Evolutionary conservation across 2,888 invertebrate species (phyloP).

Genomic region (Perdita meconis): DNA sequence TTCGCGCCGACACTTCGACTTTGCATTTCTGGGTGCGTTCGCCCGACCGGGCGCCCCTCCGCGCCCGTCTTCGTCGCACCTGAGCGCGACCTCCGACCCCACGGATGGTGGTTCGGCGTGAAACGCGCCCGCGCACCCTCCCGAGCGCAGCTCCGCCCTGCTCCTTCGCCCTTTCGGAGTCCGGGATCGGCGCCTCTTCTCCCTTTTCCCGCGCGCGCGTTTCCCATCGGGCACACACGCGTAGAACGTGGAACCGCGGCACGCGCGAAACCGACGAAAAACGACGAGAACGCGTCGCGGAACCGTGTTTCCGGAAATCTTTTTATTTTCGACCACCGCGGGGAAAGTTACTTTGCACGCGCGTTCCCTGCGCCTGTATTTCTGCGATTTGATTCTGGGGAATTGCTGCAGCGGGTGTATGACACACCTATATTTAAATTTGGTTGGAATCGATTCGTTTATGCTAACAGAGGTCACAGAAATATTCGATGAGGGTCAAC

Average conservation of each 20-base stretch:
- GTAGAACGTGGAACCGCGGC: slow-evolving; percentile 20
- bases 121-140: slow-evolving; percentile 79
- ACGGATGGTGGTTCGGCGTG: slow-evolving; percentile 70
- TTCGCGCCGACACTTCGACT: slow-evolving; percentile 73
- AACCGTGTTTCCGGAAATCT: slow-evolving; percentile 6
- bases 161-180: slow-evolving; percentile 70
- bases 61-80: slow-evolving; percentile 77
- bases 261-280: slow-evolving; percentile 26
- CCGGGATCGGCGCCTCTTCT: slow-evolving; percentile 60
- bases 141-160: slow-evolving; percentile 83
- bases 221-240: slow-evolving; percentile 35
- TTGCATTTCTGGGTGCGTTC: slow-evolving; percentile 74
- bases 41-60: slow-evolving; percentile 68
- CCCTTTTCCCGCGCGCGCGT: slow-evolving; percentile 17
- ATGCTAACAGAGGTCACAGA: too few relatives aligned
- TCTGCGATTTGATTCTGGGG: not conserved
- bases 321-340: not conserved
- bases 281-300: not conserved
- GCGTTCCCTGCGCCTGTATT: not conserved
- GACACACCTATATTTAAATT: too few relatives aligned
- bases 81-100: slow-evolving; percentile 77
- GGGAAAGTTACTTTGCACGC: not conserved
- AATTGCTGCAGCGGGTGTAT: not conserved
- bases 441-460: too few relatives aligned
- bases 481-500: too few relatives aligned